Evolutionary conservation across 2,888 invertebrate genomes (phyloP), one percentile per base, ranked within the genome.

Genomic region (Tineola bisselliella): DNA sequence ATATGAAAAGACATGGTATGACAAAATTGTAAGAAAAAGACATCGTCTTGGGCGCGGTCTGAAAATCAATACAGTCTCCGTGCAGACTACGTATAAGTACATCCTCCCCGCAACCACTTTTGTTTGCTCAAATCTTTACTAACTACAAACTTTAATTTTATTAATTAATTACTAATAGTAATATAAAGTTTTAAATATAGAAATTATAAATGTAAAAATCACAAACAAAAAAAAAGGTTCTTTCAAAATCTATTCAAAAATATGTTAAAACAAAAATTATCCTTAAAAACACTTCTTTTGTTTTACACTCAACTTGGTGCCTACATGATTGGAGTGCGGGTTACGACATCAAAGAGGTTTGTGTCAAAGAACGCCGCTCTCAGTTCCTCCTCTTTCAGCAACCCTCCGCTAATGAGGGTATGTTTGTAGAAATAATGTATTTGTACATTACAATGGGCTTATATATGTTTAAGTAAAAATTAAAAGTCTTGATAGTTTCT

Each of bases 41-140:
- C 15, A 11, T 44, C 15, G 15, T 48, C 48, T 48, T 48, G 48
- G 48, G 48, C 18, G 48, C 48, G 48, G 13, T 48, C 59, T 59
- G 38, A 59, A 59, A 59, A 59, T 59, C 59, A 59, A 59, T 59
- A 59, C 38, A 38, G 10, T 10, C 38, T 59, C 13, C 12, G 30
- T 33, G 59, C 15, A 8, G 33, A 15, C 59, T 18, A 48, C 8
- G 2, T 48, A n/a, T n/a, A n/a, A n/a, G n/a, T n/a, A n/a, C n/a
- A n/a, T 15, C 18, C 48, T 48, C 48, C 18, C 48, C 48, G 48
- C 48, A 2, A 8, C 10, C 48, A 38, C n/a, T 38, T 12, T n/a
- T n/a, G n/a, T n/a, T n/a, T n/a, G n/a, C n/a, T n/a, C n/a, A n/a
- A n/a, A n/a, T n/a, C n/a, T n/a, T n/a, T n/a, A n/a, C n/a, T n/a